phyloP scores from a whole-genome alignment of 2,888 invertebrate genomes.

The Andrena dorsata region DNA sequence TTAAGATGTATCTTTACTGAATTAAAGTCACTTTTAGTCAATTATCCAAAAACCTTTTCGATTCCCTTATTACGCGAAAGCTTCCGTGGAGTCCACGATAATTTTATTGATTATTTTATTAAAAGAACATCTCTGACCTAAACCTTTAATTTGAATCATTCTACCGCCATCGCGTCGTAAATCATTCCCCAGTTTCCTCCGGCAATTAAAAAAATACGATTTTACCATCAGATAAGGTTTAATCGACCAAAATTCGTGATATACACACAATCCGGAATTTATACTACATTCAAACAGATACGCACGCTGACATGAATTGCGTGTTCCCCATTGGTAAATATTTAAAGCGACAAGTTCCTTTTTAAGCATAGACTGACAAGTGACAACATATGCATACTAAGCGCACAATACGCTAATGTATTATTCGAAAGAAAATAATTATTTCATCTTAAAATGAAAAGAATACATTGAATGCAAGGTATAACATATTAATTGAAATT shows the following conservation, averaged over 20 bases:
- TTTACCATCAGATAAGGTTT: conserved; percentile 42
- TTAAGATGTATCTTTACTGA: conserved; percentile 42
- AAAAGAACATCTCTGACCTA: conserved; percentile 10
- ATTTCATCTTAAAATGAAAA: not conserved
- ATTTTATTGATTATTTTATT: conserved; percentile 67
- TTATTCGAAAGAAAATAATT: conserved; percentile 1
- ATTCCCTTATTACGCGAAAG: conserved; percentile 27
- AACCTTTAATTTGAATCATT: conserved; percentile 51
- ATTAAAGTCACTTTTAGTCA: conserved; percentile 29
- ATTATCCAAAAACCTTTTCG: conserved; percentile 13
- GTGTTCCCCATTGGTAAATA: conserved; percentile 14
- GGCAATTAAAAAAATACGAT: conserved; percentile 17
- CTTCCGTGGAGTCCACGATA: conserved; percentile 38
- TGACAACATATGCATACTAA: not conserved
- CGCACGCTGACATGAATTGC: conserved; percentile 1
- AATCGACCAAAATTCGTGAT: conserved; percentile 33
- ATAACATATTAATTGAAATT: not conserved
- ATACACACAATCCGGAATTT: conserved; percentile 8
- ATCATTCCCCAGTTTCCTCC: conserved; percentile 30
- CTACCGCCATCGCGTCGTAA: conserved; percentile 26
- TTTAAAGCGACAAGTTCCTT: not conserved
- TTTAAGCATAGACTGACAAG: not conserved
- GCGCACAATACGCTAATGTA: not conserved
- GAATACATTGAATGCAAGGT: not conserved
- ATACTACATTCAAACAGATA: conserved; percentile 12